Evolutionary conservation across 2,888 invertebrate genomes (phyloP).

Genomic region (Caenorhabditis sp.): DNA sequence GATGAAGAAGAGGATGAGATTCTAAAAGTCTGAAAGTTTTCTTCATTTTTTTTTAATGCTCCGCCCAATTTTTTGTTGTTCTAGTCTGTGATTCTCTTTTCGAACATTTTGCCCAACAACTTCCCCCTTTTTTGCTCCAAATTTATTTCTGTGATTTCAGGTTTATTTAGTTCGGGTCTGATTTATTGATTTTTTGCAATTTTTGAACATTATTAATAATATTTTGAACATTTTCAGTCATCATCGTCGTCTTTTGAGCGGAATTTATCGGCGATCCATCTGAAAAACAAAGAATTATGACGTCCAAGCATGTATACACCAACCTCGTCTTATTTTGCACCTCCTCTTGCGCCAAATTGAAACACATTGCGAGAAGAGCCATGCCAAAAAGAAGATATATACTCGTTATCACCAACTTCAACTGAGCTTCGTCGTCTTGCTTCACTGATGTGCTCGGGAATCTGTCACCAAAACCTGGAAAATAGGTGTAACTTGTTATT

Average conservation of each 20-base stretch:
- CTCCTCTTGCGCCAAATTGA: slow-evolving; percentile 83
- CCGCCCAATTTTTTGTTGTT: not conserved
- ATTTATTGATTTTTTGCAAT: slow-evolving; percentile 4
- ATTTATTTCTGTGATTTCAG: not conserved
- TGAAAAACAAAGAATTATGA: no score
- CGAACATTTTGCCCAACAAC: slow-evolving; percentile 3
- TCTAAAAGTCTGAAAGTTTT: not conserved
- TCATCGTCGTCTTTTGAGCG: slow-evolving; percentile 67
- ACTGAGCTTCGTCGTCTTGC: slow-evolving; percentile 72
- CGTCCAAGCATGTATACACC: no score
- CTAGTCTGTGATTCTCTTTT: slow-evolving; percentile 2
- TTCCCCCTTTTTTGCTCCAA: slow-evolving; percentile 11
- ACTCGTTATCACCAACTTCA: slow-evolving; percentile 82
- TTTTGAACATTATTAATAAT: not conserved
- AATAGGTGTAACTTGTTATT: not conserved
- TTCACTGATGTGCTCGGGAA: slow-evolving; percentile 71
- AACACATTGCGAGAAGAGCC: slow-evolving; percentile 91
- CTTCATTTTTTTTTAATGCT: not conserved
- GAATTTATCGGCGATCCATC: slow-evolving; percentile 69
- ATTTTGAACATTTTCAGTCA: slow-evolving; percentile 30
- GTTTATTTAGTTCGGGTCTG: slow-evolving; percentile 6
- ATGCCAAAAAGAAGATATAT: slow-evolving; percentile 92
- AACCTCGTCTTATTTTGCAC: slow-evolving; percentile 59
- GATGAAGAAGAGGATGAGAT: slow-evolving; percentile 30
- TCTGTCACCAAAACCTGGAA: slow-evolving; percentile 78